These are phyloP conservation scores for Lycopodina hypogea DNA, from an alignment of 37 sponge, comb jelly and placozoan genomes.

Conservation along the genomic window DNA sequence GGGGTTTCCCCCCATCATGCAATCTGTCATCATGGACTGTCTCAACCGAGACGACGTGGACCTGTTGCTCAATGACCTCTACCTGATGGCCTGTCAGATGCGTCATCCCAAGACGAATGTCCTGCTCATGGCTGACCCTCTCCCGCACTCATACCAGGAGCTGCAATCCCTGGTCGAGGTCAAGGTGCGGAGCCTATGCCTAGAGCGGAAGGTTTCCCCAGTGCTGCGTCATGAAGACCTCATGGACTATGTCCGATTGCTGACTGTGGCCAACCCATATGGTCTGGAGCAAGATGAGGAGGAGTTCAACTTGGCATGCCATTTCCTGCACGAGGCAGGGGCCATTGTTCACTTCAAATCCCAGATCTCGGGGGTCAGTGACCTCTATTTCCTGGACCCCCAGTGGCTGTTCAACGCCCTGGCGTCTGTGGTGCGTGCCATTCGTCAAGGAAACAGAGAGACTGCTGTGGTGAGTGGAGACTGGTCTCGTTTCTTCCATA, in stretches of 20 bases:
- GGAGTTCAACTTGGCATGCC: conserved; percentile 60
- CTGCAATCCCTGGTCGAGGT: conserved; percentile 62
- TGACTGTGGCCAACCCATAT: conserved; percentile 34
- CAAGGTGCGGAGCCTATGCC: conserved; percentile 39
- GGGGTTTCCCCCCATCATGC: conserved; percentile 49
- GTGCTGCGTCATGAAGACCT: conserved; percentile 53
- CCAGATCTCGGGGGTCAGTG: conserved; percentile 3
- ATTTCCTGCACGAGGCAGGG: conserved; percentile 72
- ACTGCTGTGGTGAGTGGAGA: conserved; percentile 27
- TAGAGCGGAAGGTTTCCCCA: conserved; percentile 10
- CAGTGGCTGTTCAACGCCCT: conserved; percentile 70
- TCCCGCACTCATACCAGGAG: conserved; percentile 60
- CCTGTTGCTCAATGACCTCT: conserved; percentile 37
- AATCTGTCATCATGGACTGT: conserved; percentile 49
- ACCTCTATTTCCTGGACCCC: conserved; percentile 63
- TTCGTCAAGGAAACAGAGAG: neutral
- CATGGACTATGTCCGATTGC: conserved; percentile 48
- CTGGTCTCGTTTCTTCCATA: conserved; percentile 38
- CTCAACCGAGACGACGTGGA: conserved; percentile 40
- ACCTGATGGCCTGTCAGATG: conserved; percentile 27
- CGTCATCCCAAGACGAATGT: conserved; percentile 12
- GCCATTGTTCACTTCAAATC: conserved; percentile 47
- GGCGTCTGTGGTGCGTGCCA: conserved; percentile 20
- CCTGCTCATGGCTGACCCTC: conserved; percentile 31
- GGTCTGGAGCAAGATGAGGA: conserved; percentile 48